phyloP scores from a whole-genome alignment of 2,888 invertebrate genomes.

The Nephrotoma guestfalica region DNA sequence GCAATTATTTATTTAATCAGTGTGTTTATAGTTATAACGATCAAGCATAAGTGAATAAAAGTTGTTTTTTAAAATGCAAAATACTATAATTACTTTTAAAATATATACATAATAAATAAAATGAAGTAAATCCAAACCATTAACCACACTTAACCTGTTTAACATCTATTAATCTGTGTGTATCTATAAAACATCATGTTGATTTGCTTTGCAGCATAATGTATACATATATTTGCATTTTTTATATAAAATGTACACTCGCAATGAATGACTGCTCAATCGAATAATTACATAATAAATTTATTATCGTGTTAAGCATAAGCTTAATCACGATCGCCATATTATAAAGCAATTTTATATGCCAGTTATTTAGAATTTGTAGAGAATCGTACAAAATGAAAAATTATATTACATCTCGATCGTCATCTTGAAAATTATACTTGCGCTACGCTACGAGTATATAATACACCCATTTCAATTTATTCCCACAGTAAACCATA shows the following conservation, averaged over 20 bases:
- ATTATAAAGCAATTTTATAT: background rate
- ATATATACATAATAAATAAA: no score
- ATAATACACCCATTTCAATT: background rate
- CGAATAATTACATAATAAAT: background rate
- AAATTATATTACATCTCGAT: background rate
- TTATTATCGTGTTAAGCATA: background rate
- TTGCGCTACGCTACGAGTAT: background rate
- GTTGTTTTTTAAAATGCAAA: no score
- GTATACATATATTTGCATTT: background rate
- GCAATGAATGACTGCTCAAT: background rate
- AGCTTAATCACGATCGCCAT: background rate
- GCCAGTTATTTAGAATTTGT: background rate
- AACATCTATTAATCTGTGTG: background rate
- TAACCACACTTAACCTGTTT: background rate
- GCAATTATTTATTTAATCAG: no score
- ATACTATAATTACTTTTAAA: no score
- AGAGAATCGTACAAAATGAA: background rate
- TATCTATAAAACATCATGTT: background rate
- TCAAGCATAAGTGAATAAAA: no score
- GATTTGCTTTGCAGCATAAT: background rate
- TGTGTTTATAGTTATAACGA: no score
- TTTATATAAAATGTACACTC: background rate
- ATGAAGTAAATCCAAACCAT: background rate
- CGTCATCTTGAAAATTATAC: background rate
- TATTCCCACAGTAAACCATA: background rate